Base-by-base conservation (phyloP, 2,113 vertebrate species). In the Hippolais icterina region DNA sequence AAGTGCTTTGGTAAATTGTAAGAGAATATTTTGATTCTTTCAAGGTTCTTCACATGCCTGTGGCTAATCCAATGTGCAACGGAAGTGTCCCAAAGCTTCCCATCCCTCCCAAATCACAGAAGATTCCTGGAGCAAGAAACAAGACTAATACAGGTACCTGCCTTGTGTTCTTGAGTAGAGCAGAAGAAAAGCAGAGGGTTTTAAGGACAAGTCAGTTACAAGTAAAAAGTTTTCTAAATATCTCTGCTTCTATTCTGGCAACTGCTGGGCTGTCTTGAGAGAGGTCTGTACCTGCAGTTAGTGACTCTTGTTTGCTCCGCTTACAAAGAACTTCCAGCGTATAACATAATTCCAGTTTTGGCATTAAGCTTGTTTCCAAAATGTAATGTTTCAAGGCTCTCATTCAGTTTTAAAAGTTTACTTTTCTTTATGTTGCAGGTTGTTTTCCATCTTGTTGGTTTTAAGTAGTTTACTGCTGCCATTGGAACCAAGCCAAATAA, bases 11-110 rank as follows among this genome's bases (percentile, higher is more conserved):
- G n/a, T 72, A 33, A 50, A 78, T 25, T 81, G 8, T 89, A 93
- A 93, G 44, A 39, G 69, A 33, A 49, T 81, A 15, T 70, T 75
- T 77, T 79, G 64, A 23, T 97, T 83, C 60, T 82, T 95, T 66
- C 33, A 49, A 98, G 98, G 97, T 98, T 87, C 95, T 98, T 24
- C 98, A 98, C 31, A 97, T 98, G 98, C 98, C 98, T 71, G 94
- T 98, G 65, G 78, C 97, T 92, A 97, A 97, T 71, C 97, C 98
- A 6, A 77, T 98, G 12, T 98, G 98, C 92, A 98, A 69, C 5
- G 97, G 97, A 96, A 97, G 93, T 80, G 90, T 97, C 79, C 96
- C 98, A 46, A 98, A 98, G 64, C 97, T 98, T 87, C 97, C 98
- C 15, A 69, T 98, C 72, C 97, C 98, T 94, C 95, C 97, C 84